Evolutionary conservation across 2,797 vertebrate species (phyloP).

Genomic region (Tapera naevia): DNA sequence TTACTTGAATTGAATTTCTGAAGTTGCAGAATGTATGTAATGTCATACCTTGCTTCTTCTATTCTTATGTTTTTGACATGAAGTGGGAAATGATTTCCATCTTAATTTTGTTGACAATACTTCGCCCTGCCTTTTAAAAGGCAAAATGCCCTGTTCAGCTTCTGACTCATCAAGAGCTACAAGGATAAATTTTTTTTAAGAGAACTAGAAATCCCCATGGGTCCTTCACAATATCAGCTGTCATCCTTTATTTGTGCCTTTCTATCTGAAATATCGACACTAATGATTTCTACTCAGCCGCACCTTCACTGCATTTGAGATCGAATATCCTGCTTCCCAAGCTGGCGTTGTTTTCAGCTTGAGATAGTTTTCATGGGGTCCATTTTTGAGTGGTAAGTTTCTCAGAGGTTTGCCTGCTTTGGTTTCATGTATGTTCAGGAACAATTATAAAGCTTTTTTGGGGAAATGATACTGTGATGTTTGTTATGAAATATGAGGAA

Average conservation of each 20-base stretch:
- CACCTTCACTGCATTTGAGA: not conserved
- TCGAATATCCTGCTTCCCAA: not conserved
- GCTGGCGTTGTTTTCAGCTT: not conserved
- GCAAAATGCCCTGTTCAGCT: not conserved
- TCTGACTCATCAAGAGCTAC: not conserved
- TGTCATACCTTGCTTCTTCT: not conserved
- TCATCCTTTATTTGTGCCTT: not conserved
- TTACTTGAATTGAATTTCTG: not conserved
- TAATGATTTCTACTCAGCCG: not conserved
- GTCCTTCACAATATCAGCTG: not conserved
- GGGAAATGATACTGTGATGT: not conserved
- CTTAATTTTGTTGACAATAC: not conserved
- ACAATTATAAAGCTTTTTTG: not conserved
- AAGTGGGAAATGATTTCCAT: not conserved
- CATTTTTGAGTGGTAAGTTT: not conserved
- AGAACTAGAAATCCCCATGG: not conserved
- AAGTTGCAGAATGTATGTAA: not conserved
- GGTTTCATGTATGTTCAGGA: accelerated
- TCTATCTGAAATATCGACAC: not conserved
- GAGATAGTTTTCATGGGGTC: not conserved
- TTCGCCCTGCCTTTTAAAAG: not conserved
- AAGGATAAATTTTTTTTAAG: not conserved
- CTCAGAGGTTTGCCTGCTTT: not conserved
- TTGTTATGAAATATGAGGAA: not conserved
- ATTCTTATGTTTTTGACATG: not conserved